Base-by-base conservation (phyloP, 2,113 vertebrate species). In the Saccopteryx leptura region DNA sequence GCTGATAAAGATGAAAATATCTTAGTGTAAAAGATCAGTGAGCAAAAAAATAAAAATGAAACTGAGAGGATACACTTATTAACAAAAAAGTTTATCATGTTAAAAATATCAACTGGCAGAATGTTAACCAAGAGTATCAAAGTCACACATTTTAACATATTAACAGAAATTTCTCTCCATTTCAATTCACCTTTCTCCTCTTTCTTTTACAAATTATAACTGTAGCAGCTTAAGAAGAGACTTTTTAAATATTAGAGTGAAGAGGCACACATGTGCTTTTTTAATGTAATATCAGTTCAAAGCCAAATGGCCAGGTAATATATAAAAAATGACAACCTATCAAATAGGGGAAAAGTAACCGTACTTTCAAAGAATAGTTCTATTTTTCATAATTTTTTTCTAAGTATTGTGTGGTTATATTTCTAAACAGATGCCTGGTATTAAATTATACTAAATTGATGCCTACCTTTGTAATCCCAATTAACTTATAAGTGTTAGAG, bases 161-260 rank as follows among this genome's bases (percentile, higher is more conserved):
- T 88, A 93, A 90, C 33, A 74, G 80, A 83, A 21, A 88, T 80
- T 93, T 48, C 65, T 63, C 28, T 92, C 93, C 17, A 96, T 82
- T 75, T 89, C 56, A 85, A 69, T 71, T 88, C 60, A 89, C 60
- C 88, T 90, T 75, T 90, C 66, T 90, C 75, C 24, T 79, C 50
- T 89, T 95, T 86, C 91, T 84, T 92, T 96, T 46, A 94, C 63
- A 95, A 95, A 95, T 61, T 89, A 4, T 48, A 71, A 94, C 2
- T 97, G 93, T 72, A 97, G 86, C 26, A 97, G 96, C 94, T 95
- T 95, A 94, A n/a, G 95, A 94, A 63, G 48, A 96, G 23, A 94
- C 48, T 80, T 80, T 80, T 21, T 72, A 88, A 89, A 80, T 89
- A 95, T 54, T 74, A 66, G 83, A 56, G 48, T 85, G 52, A 96